Base-by-base conservation (phyloP, 2,888 invertebrate genomes). In the Eilema griseolum region DNA sequence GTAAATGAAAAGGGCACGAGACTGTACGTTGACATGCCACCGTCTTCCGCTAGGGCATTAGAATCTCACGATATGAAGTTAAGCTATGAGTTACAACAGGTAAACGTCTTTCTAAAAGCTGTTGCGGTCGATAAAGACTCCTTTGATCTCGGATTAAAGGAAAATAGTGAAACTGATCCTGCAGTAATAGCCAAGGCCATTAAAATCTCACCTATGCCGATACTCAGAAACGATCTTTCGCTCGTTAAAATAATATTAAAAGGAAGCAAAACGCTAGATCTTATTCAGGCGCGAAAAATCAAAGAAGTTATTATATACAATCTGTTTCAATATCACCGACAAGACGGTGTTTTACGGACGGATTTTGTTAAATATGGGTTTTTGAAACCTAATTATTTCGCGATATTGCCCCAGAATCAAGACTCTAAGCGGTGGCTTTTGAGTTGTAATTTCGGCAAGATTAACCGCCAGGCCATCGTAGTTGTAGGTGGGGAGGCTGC, bases 51-150 rank as follows among this genome's bases (percentile, higher is more conserved):
- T 2, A 90, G 92, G 16, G 90, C 90, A 2, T 83, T 95, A 3
- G 93, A 93, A 68, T 84, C 82, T 20, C 82, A 89, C 72, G 91
- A 92, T 61, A 92, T 93, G 92, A 78, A 85, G 79, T 83, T 95
- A 31, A 94, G 93, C 77, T 95, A 93, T 77, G 95, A 95, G 75
- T 80, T 95, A 63, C 92, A 93, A 70, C 93, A 94, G 79, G 95
- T 95, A 2, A 91, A 84, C 74, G 93, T 95, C 10, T 92, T 90
- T 64, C 74, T 93, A 12, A 94, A 91, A 83, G 89, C 92, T 0
- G 86, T 88, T n/a, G 94, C 94, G 3, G 89, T 94, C 2, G 94
- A 95, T 69, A 93, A 93, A 70, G 85, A 92, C 61, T 87, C 88
- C 0, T 95, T 94, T 79, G 94, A 94, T 66, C 83, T 85, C 5